Evolutionary conservation across 2,113 vertebrate genomes (phyloP).

Genomic region (Archocentrus centrarchus): DNA sequence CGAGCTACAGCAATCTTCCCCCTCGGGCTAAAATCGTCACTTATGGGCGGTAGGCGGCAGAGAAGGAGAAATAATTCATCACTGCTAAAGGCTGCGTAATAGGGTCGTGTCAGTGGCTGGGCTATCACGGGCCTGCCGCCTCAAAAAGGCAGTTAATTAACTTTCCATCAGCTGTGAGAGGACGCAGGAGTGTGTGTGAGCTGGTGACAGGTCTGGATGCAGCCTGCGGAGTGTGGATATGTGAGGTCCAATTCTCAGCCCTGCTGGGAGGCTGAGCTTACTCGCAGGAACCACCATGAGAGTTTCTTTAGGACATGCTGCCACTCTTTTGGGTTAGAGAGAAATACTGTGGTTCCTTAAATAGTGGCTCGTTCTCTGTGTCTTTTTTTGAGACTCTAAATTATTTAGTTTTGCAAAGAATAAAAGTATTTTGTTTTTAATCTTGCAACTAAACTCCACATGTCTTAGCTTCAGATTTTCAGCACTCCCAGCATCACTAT

Average conservation of each 20-base stretch:
- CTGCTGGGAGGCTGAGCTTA: neutral
- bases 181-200: conserved; percentile 36
- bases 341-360: conserved; percentile 30
- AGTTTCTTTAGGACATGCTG: conserved; percentile 27
- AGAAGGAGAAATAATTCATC: conserved; percentile 73
- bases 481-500: neutral
- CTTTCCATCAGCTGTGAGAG: conserved; percentile 61
- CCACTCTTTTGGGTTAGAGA: conserved; percentile 18
- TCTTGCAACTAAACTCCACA: neutral
- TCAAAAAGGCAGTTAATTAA: conserved; percentile 77
- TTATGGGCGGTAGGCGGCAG: conserved; percentile 21
- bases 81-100: conserved; percentile 67
- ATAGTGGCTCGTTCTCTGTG: conserved; percentile 11
- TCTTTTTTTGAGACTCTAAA: neutral
- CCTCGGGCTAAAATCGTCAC: conserved; percentile 2
- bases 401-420: conserved; percentile 5
- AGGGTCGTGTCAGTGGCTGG: conserved; percentile 40
- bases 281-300: neutral
- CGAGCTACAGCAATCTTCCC: conserved; percentile 1
- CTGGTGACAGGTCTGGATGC: conserved; percentile 36
- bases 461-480: neutral
- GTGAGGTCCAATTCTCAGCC: conserved; percentile 3
- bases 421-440: neutral
- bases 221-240: conserved; percentile 33
- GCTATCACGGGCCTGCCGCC: conserved; percentile 53